Conservation (phyloP, 2,113 vertebrate species). For the Malurus melanocephalus region DNA sequence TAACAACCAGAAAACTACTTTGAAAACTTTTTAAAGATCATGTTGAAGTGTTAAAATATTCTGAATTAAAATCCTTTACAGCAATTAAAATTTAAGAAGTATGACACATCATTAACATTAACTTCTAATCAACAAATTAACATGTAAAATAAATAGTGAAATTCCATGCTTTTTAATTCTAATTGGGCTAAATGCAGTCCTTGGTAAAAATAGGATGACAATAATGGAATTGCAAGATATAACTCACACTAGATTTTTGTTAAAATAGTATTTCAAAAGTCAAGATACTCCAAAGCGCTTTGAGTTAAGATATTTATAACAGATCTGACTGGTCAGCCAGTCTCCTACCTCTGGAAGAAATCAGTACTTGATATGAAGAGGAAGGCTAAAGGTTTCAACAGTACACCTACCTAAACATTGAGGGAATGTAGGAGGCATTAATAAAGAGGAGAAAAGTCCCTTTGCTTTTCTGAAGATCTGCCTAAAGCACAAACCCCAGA, state of each 20-base stretch:
- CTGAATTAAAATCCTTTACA: neutral
- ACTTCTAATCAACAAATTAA: neutral
- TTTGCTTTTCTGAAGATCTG: neutral
- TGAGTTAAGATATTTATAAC: neutral
- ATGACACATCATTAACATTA: neutral
- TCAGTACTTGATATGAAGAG: neutral
- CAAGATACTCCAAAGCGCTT: neutral
- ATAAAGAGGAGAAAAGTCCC: neutral
- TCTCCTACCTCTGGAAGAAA: neutral
- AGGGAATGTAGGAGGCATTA: neutral
- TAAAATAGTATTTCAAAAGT: neutral
- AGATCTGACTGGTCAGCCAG: neutral
- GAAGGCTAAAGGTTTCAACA: neutral
- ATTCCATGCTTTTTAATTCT: neutral
- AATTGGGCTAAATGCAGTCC: neutral
- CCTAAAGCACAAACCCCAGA: neutral
- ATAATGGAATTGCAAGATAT: neutral
- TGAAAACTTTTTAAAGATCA: neutral
- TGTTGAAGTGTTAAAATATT: neutral
- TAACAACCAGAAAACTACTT: neutral
- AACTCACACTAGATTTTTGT: neutral
- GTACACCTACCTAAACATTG: neutral
- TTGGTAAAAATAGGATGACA: neutral
- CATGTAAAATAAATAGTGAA: neutral
- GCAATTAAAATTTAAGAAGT: neutral